Evolutionary conservation across 2,888 invertebrate species (phyloP).

Genomic region (Lycia hirtaria): DNA sequence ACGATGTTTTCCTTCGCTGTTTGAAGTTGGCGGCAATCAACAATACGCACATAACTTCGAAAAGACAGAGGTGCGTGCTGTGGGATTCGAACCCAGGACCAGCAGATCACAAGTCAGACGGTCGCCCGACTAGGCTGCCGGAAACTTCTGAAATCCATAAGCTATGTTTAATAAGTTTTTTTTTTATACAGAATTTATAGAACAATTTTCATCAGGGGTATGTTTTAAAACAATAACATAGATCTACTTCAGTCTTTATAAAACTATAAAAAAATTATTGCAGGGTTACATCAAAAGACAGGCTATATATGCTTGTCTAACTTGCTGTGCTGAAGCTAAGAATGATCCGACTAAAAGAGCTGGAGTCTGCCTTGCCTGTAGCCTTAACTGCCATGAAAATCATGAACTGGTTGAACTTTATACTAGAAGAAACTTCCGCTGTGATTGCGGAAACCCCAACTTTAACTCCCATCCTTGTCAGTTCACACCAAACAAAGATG

Average conservation of each 20-base stretch:
- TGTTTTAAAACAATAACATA: too few species aligned
- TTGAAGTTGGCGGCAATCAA: too few species aligned
- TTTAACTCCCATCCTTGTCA: constrained; percentile 89
- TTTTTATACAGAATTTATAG: too few species aligned
- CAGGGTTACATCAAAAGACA: constrained; percentile 97
- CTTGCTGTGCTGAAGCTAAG: constrained; percentile 91
- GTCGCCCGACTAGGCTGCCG: too few species aligned
- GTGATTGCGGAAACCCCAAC: constrained; percentile 96
- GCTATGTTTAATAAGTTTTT: too few species aligned
- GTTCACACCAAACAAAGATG: constrained; percentile 87
- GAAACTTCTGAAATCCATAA: too few species aligned
- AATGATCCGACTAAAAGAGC: constrained; percentile 87
- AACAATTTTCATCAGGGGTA: too few species aligned
- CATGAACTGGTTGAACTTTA: constrained; percentile 98
- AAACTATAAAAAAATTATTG: constrained; percentile 43
- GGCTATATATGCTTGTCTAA: constrained; percentile 97
- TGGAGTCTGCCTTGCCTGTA: constrained; percentile 97
- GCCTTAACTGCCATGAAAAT: constrained; percentile 96
- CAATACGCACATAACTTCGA: too few species aligned
- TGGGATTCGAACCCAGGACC: too few species aligned
- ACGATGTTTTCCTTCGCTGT: too few species aligned
- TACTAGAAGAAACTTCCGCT: constrained; percentile 97
- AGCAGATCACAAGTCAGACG: too few species aligned
- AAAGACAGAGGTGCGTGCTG: too few species aligned
- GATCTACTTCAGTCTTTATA: background rate